Conservation (phyloP, 2,797 vertebrate species). For the Crypturellus tataupa region DNA sequence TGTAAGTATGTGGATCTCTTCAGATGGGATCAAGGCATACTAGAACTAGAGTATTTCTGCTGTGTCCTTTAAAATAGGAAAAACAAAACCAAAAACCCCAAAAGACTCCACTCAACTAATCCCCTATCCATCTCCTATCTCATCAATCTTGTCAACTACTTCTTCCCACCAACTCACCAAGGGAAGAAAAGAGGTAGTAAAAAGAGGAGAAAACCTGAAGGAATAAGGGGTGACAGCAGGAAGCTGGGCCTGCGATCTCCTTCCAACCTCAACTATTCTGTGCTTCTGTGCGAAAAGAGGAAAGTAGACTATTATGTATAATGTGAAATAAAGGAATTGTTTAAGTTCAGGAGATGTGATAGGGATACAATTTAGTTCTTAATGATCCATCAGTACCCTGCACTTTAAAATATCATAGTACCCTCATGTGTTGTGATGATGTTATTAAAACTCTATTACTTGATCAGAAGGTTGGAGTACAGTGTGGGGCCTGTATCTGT, state of each 20-base stretch:
- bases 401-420: not conserved
- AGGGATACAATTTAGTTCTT: not conserved
- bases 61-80: not conserved
- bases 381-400: not conserved
- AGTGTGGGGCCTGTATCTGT: not conserved
- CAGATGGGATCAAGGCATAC: not conserved
- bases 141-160: not conserved
- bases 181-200: too few species aligned
- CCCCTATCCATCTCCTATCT: not conserved
- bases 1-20: not conserved
- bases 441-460: not conserved
- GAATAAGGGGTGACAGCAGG: not conserved
- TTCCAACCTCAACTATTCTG: too few species aligned
- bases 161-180: too few species aligned
- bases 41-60: not conserved
- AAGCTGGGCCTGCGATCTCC: too few species aligned
- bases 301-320: not conserved
- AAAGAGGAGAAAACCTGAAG: not conserved
- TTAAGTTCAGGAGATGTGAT: not conserved
- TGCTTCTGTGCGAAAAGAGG: not conserved
- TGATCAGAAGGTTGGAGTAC: not conserved
- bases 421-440: not conserved
- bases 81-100: not conserved
- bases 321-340: not conserved
- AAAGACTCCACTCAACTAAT: too few species aligned